Base-by-base conservation (phyloP, 1,140 invertebrate genomes). In the Oryctes rhinoceros region DNA sequence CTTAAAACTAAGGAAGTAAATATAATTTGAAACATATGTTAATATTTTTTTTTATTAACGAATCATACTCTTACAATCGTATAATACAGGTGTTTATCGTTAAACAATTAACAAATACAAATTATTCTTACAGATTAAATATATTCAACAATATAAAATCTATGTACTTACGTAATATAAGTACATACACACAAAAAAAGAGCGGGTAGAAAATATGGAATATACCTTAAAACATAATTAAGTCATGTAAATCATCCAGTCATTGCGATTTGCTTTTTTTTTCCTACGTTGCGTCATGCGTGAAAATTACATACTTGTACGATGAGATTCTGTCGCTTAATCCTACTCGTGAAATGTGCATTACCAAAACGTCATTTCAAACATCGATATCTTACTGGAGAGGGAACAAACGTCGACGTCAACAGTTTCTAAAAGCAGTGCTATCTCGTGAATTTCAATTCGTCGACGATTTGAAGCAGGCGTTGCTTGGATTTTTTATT, bases 401-500 rank as follows among this genome's bases (percentile, higher is more conserved):
- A 59, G 15, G 15, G 15, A 3, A 4, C 15, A 18, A n/a, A 15
- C 18, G 15, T 59, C 15, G 15, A 18, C 15, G 15, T 18, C 18
- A 6, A 59, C 15, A 11, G 11, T 4, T 53, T 18, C 15, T n/a
- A 71, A 71, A 35, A 20, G 7, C 20, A 35, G 11, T 15, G 65
- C 65, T 71, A 71, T 71, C 65, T 71, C 13, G 65, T 13, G 24
- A 24, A 71, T 35, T 71, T 71, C 24, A 71, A 71, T 24, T 92
- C 91, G 86, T 97, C 96, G 62, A 98, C 89, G 30, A 96, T 85
- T 53, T 90, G 90, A 0, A 93, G 89, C 76, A 98, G 87, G 82
- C 92, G 92, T 86, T 97, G 96, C 48, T 93, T 91, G 37, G 93
- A 92, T 85, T 96, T 96, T 87, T 97, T 98, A 86, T 95, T 95